Base-by-base conservation (phyloP, 2,888 invertebrate species). In the Alviniconcha strummeri region DNA sequence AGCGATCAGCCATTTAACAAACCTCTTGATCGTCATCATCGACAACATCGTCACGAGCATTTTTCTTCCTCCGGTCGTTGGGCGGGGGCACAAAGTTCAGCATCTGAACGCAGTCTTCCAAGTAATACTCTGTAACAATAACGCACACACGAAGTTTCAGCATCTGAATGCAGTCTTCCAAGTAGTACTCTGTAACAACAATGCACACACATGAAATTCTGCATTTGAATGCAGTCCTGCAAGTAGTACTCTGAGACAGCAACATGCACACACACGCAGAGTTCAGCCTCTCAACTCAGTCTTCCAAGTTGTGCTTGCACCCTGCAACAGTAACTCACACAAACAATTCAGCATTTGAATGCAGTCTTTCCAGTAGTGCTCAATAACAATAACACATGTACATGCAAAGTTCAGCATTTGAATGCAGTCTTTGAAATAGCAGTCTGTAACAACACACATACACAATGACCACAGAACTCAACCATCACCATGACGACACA, bases 291-390 rank as follows among this genome's bases (percentile, higher is more conserved):
- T 98, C 96, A 55, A 99, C 95, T 87, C 97, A 96, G 94, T 99
- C 99, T 93, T 99, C 99, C 81, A 99, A 94, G 94, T 97, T 99
- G 93, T 97, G n/a, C n/a, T n/a, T n/a, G n/a, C n/a, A 98, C 88
- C 97, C 97, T 95, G 89, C 54, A 90, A 2, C 69, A 69, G 5
- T 6, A 69, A 17, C n/a, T 1, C 15, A 64, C 9, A 13, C 15
- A 64, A 2, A 36, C 3, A 36, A 3, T 36, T 3, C 36, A 36
- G 36, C 36, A 36, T 36, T 3, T 36, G 36, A 36, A 64, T 64
- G 15, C 64, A 64, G 9, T 13, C 9, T n/a, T n/a, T 15, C 15
- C 64, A n/a, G n/a, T n/a, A n/a, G n/a, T n/a, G n/a, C n/a, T n/a
- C 5, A 69, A 15, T 64, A 64, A 9, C 64, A 9, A 36, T 36